phyloP scores from a whole-genome alignment of 2,113 vertebrate genomes.

The Catagonus wagneri region DNA sequence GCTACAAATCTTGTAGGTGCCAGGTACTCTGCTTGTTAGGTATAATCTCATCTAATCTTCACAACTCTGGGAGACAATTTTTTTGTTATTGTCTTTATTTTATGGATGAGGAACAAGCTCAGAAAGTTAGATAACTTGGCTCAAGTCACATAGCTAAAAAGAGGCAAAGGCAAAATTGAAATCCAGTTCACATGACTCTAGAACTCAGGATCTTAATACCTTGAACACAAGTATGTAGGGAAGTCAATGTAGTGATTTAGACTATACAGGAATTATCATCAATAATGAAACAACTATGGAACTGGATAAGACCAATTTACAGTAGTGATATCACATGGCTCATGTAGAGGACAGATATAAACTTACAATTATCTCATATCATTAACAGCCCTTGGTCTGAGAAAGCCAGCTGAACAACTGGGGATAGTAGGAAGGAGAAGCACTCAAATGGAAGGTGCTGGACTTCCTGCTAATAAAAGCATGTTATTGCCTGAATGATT shows the following conservation, averaged over 20 bases:
- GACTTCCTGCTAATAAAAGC: conserved; percentile 28
- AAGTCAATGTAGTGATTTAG: neutral
- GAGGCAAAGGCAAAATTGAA: conserved; percentile 56
- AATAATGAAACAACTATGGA: neutral
- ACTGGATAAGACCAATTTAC: neutral
- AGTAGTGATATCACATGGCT: neutral
- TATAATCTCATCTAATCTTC: conserved; percentile 15
- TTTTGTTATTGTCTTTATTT: neutral
- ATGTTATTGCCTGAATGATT: conserved; percentile 49
- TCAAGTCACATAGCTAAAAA: conserved; percentile 12
- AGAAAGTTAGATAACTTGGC: neutral
- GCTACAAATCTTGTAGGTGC: neutral
- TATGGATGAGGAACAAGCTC: neutral
- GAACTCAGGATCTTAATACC: neutral
- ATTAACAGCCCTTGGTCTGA: neutral
- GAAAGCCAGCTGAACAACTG: neutral
- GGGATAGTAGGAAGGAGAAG: neutral
- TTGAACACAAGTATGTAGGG: neutral
- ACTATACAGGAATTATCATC: neutral
- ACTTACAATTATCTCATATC: conserved; percentile 16
- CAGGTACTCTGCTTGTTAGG: neutral
- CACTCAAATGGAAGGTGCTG: neutral
- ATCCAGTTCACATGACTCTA: neutral
- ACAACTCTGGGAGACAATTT: neutral
- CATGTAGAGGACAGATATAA: neutral